Evolutionary conservation across 2,797 vertebrate species (phyloP).

Genomic region (Loris lydekkerianus): DNA sequence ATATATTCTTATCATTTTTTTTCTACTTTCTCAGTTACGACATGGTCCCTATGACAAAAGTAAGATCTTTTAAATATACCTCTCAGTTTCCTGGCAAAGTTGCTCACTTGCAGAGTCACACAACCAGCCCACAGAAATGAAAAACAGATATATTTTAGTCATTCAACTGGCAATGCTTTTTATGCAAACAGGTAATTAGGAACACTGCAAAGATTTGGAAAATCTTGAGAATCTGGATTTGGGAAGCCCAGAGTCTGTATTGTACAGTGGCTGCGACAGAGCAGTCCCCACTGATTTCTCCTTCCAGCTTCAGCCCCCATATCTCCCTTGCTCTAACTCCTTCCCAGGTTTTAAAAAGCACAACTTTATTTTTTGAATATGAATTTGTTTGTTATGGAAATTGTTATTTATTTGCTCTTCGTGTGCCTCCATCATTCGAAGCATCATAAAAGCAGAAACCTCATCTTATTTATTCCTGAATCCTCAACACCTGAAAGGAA

Average conservation of each 20-base stretch:
- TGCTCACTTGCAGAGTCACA: conserved; percentile 61
- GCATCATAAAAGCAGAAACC: neutral
- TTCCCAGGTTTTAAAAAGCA: neutral
- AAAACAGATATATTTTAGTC: conserved; percentile 15
- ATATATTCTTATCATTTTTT: neutral
- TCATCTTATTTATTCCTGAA: neutral
- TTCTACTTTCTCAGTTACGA: conserved; percentile 11
- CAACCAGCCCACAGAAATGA: neutral
- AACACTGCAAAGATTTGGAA: conserved; percentile 5
- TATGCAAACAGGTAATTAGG: neutral
- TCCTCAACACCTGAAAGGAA: neutral
- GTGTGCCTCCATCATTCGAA: neutral
- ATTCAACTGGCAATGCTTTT: conserved; percentile 42
- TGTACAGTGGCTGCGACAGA: neutral
- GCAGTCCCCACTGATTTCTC: neutral
- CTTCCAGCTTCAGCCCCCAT: neutral
- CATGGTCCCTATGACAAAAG: neutral
- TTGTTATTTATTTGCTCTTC: conserved; percentile 36
- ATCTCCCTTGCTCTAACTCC: neutral
- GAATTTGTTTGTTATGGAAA: neutral
- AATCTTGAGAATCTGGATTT: neutral
- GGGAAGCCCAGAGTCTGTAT: neutral
- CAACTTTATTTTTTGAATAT: neutral
- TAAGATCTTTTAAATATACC: conserved; percentile 33
- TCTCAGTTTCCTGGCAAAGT: conserved; percentile 14